phyloP scores from a whole-genome alignment of 2,888 invertebrate genomes.

The Andrena chrysosceles region DNA sequence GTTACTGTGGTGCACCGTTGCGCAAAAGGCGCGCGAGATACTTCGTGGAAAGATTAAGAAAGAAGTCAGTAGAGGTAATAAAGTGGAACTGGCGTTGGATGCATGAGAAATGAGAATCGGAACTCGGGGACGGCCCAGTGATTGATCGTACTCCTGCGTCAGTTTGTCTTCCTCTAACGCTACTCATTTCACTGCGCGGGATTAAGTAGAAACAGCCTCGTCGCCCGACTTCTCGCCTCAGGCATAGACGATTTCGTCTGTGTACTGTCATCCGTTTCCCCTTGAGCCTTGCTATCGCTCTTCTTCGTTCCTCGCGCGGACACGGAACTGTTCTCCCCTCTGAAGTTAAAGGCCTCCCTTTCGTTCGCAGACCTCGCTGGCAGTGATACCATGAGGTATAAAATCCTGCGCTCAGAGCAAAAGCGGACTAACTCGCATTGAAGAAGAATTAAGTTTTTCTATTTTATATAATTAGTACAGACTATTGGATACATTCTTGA shows the following conservation, averaged over 20 bases:
- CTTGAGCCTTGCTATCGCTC: background rate
- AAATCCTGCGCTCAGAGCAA: background rate
- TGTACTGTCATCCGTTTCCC: background rate
- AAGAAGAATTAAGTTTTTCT: no score
- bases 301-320: background rate
- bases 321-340: constrained; percentile 17
- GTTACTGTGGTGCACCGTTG: background rate
- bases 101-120: no score
- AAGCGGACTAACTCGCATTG: no score
- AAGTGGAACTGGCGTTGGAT: no score
- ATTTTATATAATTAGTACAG: no score
- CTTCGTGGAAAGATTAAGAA: no score
- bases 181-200: background rate
- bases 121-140: no score
- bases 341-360: constrained; percentile 10
- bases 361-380: constrained; percentile 1
- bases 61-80: no score
- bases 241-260: background rate
- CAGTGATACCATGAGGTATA: background rate
- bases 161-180: background rate
- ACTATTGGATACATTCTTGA: no score
- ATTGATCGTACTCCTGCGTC: no score
- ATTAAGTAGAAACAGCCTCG: background rate
- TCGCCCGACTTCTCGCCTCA: background rate
- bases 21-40: constrained; percentile 1